Evolutionary conservation across 2,797 vertebrate genomes (phyloP), one percentile per base, ranked within the genome.

Genomic region (Melanotaenia parkinsoni): DNA sequence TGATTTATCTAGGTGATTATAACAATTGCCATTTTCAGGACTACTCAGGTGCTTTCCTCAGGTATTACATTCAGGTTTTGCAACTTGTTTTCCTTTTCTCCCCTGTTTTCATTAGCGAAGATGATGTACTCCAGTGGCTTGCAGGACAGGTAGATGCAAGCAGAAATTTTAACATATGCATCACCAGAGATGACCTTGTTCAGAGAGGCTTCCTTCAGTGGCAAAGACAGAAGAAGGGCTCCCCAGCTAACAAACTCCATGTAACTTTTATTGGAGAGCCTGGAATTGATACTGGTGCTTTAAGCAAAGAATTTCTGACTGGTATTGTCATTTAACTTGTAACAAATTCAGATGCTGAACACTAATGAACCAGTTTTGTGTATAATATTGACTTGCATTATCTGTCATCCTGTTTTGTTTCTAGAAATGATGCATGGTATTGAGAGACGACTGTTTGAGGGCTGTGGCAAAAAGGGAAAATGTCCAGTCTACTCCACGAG

Each of bases 231-330:
- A 30, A 30, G 28, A 30, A 5, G 28, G 28, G 28, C 28, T 30
- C 0, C 28, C 28, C 28, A 30, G 28, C 28, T 53, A 53, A 64
- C 28, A 35, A 35, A 51, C 63, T 53, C 22, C 22, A 16, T 18
- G 47, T 24, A 3, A 62, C 24, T 2, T 40, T 62, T 1, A 61
- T 24, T 24, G 33, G 58, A 10, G 33, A 35, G 33, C 1, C 33
- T 10, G 33, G 33, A 10, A 35, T 35, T 35, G 33, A 35, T 35
- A 59, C 38, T 3, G 58, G 22, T 8, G 56, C 37, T 30, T 32
- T 67, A 47, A 67, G 54, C 37, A 47, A 67, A 58, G 38, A 57
- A 24, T 67, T 58, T 33, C 9, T 43, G 54, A 40, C 18, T 20
- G 57, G 38, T 58, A 58, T 2, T 4, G 9, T 37, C 5, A 33